phyloP scores from a whole-genome alignment of 2,113 vertebrate species.

The Alligator sinensis region DNA sequence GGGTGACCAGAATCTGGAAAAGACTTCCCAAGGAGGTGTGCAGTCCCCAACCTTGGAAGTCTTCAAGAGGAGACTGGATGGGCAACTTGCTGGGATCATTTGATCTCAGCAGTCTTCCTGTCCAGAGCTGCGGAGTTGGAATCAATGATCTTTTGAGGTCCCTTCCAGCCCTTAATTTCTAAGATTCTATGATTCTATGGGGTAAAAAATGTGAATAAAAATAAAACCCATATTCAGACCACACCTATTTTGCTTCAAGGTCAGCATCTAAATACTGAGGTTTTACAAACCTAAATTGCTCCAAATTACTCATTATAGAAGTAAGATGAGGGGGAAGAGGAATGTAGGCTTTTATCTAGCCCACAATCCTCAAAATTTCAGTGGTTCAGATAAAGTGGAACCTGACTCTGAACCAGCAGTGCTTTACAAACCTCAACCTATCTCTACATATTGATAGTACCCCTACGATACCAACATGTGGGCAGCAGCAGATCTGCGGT shows the following conservation, averaged over 20 bases:
- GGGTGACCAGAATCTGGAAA: too few relatives aligned
- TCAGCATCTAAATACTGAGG: slow-evolving; percentile 19
- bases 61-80: too few relatives aligned
- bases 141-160: too few relatives aligned
- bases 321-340: background rate
- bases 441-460: background rate
- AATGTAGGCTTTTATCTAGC: background rate
- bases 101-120: too few relatives aligned
- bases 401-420: background rate
- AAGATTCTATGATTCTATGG: too few relatives aligned
- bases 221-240: background rate
- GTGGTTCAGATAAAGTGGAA: background rate
- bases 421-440: slow-evolving; percentile 28
- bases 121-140: too few relatives aligned
- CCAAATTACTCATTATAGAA: background rate
- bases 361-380: background rate
- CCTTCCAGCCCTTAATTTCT: too few relatives aligned
- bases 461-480: background rate
- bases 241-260: background rate
- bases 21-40: too few relatives aligned
- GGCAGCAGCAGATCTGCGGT: background rate
- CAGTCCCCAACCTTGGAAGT: too few relatives aligned
- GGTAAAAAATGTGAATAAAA: background rate
- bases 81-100: too few relatives aligned
- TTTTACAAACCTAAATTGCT: slow-evolving; percentile 22